Evolutionary conservation across 35 echinoderm and acorn worm species (phyloP).

Genomic region (Eucidaris tribuloides): DNA sequence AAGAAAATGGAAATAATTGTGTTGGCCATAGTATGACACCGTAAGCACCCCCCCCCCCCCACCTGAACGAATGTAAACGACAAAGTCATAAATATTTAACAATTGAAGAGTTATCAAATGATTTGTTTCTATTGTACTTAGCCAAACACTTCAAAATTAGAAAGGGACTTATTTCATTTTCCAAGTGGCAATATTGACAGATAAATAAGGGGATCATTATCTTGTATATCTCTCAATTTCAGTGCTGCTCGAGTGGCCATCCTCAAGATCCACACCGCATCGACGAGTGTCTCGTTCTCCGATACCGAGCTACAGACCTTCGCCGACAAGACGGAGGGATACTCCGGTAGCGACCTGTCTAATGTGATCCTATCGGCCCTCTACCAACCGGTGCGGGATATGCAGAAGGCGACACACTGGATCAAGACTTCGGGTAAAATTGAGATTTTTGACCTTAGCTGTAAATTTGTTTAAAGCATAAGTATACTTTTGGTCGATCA

Average conservation of each 20-base stretch:
- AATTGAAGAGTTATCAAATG: no score
- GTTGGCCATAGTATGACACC: no score
- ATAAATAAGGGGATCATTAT: not conserved
- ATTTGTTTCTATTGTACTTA: no score
- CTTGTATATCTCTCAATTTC: not conserved
- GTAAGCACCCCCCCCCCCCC: no score
- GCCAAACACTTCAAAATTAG: no score
- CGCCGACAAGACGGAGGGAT: constrained; percentile 71
- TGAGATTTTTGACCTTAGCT: not conserved
- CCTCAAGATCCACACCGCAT: constrained; percentile 59
- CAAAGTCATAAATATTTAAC: no score
- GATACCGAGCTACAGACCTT: constrained; percentile 69
- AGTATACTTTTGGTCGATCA: no score
- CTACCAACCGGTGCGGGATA: constrained; percentile 89
- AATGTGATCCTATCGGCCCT: constrained; percentile 73
- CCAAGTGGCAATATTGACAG: not conserved
- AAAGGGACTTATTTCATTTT: no score
- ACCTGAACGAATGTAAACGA: no score
- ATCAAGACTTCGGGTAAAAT: constrained; percentile 40
- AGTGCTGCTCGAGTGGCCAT: constrained; percentile 59
- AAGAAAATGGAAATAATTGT: no score
- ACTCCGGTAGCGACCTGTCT: constrained; percentile 90
- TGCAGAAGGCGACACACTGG: constrained; percentile 81
- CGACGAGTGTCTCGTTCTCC: constrained; percentile 45
- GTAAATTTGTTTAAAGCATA: no score